These are phyloP conservation scores for Eurystomus glaucurus DNA, from an alignment of 2,797 vertebrate species.

Conservation along the genomic window DNA sequence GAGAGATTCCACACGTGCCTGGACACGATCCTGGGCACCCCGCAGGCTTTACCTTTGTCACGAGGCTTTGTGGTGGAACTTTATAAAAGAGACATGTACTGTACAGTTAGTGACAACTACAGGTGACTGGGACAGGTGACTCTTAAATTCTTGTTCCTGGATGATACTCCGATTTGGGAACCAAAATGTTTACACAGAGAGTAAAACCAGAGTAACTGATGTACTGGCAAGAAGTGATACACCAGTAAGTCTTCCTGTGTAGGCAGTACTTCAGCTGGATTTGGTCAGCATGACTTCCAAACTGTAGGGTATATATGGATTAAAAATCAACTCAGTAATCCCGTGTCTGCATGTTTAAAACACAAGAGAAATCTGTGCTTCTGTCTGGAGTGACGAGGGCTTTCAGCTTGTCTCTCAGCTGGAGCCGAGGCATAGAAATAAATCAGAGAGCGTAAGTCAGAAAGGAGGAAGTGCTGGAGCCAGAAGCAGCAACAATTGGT, in stretches of 20 bases:
- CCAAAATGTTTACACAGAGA: background rate
- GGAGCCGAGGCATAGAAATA: background rate
- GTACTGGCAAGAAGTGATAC: background rate
- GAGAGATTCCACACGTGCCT: no score
- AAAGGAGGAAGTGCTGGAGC: background rate
- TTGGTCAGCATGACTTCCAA: background rate
- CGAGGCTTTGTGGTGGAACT: background rate
- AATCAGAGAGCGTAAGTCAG: constrained; percentile 10
- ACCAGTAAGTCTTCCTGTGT: background rate
- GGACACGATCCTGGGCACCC: no score
- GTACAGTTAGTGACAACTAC: background rate
- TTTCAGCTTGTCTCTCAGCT: constrained; percentile 9
- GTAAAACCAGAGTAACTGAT: background rate
- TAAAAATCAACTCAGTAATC: background rate
- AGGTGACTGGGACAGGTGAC: background rate
- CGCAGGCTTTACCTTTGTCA: background rate
- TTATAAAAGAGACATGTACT: background rate
- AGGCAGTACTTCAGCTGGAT: background rate
- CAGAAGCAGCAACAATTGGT: constrained; percentile 49
- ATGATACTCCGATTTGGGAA: background rate
- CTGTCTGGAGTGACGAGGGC: background rate
- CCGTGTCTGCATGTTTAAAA: background rate
- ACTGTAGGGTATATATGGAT: background rate
- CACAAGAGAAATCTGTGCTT: background rate
- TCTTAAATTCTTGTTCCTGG: background rate